A percentile compares a stretch with the other conserved stretches of the same genome.
Conservation (phyloP, 2,888 invertebrate species). For the Oxyscelio sp. region DNA sequence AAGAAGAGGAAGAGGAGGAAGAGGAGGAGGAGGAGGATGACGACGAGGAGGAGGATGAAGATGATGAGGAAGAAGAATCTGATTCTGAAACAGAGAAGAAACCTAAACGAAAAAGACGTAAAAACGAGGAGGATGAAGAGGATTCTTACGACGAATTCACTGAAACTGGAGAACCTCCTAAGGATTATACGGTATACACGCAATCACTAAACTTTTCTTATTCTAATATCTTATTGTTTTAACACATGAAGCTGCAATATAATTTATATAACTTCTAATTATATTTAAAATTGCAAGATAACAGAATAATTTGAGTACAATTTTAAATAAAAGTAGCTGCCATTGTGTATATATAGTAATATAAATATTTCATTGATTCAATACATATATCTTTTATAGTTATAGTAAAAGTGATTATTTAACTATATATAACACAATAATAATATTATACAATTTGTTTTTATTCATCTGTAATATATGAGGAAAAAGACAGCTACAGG, state of each 20-base stretch:
- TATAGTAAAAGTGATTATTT: too few species aligned
- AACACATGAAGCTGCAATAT: too few species aligned
- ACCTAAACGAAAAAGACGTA: slow-evolving; percentile 84
- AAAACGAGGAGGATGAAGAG: slow-evolving; percentile 84
- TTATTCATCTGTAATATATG: too few species aligned
- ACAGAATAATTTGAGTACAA: too few species aligned
- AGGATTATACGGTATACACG: slow-evolving; percentile 87
- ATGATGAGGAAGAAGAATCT: slow-evolving; percentile 83
- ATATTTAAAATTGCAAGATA: too few species aligned
- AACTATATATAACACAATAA: too few species aligned
- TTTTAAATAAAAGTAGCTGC: too few species aligned
- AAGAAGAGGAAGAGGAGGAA: slow-evolving; percentile 80
- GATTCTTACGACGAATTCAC: slow-evolving; percentile 85
- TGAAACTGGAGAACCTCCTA: slow-evolving; percentile 86
- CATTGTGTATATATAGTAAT: too few species aligned
- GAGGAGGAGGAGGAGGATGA: slow-evolving; percentile 87
- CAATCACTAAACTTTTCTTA: slow-evolving; percentile 26
- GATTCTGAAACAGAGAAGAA: slow-evolving; percentile 85
- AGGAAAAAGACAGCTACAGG: too few species aligned
- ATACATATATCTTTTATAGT: too few species aligned
- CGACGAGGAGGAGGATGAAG: slow-evolving; percentile 83
- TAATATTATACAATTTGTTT: too few species aligned
- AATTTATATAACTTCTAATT: slow-evolving; percentile 27
- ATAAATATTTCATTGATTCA: too few species aligned
- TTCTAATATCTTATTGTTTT: background rate